Percentiles rank a stretch among this genome's conserved stretches.
Evolutionary conservation across 1,140 invertebrate species (phyloP).

Genomic region (Glossosoma conforme): DNA sequence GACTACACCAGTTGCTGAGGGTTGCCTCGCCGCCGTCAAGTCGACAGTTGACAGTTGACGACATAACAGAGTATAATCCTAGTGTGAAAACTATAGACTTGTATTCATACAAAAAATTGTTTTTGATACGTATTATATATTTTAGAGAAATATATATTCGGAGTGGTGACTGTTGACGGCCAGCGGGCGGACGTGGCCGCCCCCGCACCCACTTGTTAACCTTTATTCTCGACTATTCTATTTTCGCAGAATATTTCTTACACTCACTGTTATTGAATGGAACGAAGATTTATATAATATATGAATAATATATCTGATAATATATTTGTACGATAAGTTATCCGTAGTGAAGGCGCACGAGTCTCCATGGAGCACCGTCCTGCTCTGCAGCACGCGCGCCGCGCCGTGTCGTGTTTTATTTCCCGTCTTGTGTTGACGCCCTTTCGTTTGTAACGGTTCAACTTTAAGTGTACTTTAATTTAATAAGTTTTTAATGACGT

Average conservation of each 20-base stretch:
- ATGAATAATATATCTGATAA: no score
- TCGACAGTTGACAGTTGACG: constrained; percentile 12
- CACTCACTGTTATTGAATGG: constrained; percentile 26
- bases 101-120: constrained; percentile 24
- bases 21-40: neutral
- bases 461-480: constrained; percentile 25
- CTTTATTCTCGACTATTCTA: constrained; percentile 29
- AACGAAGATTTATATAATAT: constrained; percentile 13
- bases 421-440: neutral
- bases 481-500: constrained; percentile 24
- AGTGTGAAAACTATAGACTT: constrained; percentile 26
- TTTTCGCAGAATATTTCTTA: constrained; percentile 30
- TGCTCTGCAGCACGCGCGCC: neutral
- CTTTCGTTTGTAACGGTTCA: constrained; percentile 7
- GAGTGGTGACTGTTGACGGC: constrained; percentile 20
- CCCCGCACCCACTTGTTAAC: constrained; percentile 20
- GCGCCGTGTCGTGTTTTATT: no score
- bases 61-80: constrained; percentile 23
- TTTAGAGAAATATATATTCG: constrained; percentile 31
- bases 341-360: constrained; percentile 18
- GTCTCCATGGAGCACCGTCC: no score
- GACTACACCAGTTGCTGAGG: no score
- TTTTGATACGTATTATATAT: constrained; percentile 32
- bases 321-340: constrained; percentile 18
- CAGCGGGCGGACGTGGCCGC: constrained; percentile 1